Evolutionary conservation across 2,113 vertebrate species (phyloP).

Genomic region (Spermophilus dauricus): DNA sequence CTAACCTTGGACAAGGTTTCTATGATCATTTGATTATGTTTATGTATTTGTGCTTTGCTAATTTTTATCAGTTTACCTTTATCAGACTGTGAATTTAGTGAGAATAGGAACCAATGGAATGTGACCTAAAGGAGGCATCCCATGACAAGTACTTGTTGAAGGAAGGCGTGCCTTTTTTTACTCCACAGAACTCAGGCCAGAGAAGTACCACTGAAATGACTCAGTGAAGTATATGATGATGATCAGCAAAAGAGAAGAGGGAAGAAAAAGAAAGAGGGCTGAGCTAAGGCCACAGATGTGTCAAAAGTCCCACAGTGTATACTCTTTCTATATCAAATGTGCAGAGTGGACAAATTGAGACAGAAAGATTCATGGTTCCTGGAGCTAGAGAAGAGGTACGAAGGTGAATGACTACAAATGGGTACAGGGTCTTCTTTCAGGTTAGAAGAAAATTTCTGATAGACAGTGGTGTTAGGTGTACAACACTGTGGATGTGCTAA

Average conservation of each 20-base stretch:
- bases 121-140: background rate
- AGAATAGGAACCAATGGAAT: background rate
- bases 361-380: background rate
- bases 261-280: background rate
- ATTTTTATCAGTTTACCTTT: background rate
- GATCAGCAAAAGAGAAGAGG: background rate
- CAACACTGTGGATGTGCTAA: background rate
- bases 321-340: background rate
- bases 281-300: rapidly evolving
- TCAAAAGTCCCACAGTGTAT: background rate
- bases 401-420: rapidly evolving
- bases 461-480: background rate
- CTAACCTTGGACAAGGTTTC: background rate
- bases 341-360: background rate
- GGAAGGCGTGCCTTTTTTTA: background rate
- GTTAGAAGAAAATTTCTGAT: background rate
- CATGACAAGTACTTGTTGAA: background rate
- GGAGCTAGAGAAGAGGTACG: background rate
- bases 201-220: background rate
- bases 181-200: background rate
- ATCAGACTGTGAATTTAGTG: background rate
- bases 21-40: background rate
- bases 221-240: background rate
- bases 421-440: background rate
- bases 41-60: background rate